Base-by-base conservation (phyloP, 2,888 invertebrate genomes). In the Lepidonotus clava region DNA sequence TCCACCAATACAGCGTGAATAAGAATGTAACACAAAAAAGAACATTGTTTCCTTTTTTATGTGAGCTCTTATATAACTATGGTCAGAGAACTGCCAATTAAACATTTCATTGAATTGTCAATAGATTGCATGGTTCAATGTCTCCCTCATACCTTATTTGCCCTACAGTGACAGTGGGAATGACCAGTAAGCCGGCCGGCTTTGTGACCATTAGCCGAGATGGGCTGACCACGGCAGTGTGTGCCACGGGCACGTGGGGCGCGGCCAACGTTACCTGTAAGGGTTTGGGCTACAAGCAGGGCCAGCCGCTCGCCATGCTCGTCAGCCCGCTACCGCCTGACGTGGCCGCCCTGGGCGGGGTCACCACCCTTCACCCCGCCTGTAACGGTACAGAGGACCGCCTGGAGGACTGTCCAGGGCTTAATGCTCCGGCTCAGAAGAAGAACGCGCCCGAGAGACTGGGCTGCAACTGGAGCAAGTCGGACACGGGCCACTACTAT, bases 261-360 rank as follows among this genome's bases (percentile, higher is more conserved):
- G 46, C 41, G 1, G n/a, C 46, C 41, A 80, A 80, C 24, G 80
- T 41, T 2, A 80, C 80, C n/a, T 80, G 80, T 80, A 24, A 34
- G 1, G 28, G 46, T 1, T 21, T 80, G 8, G 80, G 80, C 28
- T 80, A 46, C 51, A 46, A n/a, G 24, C 24, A 8, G 8, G 80
- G 46, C 6, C 1, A 1, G 5, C n/a, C n/a, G 6, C 36, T 71
- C 28, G 2, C 32, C 8, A n/a, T 80, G 1, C 32, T 28, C 24
- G 32, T 21, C 24, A 5, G 14, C 46, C 21, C 6, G 32, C 8
- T 24, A 11, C 46, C 80, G 0, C 46, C 32, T 18, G 80, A 41
- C 1, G 24, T 46, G 41, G 11, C 80, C 1, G 11, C n/a, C 1
- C 32, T 51, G 28, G 41, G 5, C 46, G 46, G 40, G 1, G 38